Evolutionary conservation across 1,140 invertebrate genomes (phyloP), one percentile per base, ranked within the genome.

Genomic region (Carposina sasakii): DNA sequence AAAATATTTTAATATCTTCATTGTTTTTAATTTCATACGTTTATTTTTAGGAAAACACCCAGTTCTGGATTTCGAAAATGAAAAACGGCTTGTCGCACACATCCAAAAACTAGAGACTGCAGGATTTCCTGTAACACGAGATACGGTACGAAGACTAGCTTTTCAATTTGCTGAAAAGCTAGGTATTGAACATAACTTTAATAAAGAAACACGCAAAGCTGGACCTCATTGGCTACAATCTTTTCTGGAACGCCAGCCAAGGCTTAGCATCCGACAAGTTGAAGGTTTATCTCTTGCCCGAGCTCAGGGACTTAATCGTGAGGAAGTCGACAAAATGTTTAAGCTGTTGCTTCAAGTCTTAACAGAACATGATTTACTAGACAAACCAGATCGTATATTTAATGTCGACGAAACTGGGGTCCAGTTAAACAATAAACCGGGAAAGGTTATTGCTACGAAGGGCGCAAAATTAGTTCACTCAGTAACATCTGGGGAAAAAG

Each of bases 371-470:
- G 46, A 40, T 9, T 42, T 66, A 6, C 4, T 57, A 10, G 28
- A 48, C 39, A 75, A 74, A 48, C 75, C 75, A 8, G 61, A 66
- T 1, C 34, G 57, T 40, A 70, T 83, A 30, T 86, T 48, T 39
- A 85, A 83, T 56, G 69, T 76, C 45, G 76, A 85, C 48, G 77
- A 85, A 57, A 67, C 57, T n/a, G 78, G 76, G 5, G 36, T 81
- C 5, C 76, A 86, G 54, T 15, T 82, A 0, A 67, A 64, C 12
- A 62, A 57, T 54, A 54, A 53, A 37, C 40, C 48, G 12, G 52
- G 52, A 21, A 49, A 67, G 48, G 71, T 81, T 6, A 30, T 78
- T 34, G 70, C 68, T 12, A 51, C 49, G 9, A 76, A 72, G 59
- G 72, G 64, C 30, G 23, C 66, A 2, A 81, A 74, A 66, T 49